These are phyloP conservation scores for Oscheius myriophilus DNA, from an alignment of 2,888 invertebrate genomes.

Conservation along the genomic window DNA sequence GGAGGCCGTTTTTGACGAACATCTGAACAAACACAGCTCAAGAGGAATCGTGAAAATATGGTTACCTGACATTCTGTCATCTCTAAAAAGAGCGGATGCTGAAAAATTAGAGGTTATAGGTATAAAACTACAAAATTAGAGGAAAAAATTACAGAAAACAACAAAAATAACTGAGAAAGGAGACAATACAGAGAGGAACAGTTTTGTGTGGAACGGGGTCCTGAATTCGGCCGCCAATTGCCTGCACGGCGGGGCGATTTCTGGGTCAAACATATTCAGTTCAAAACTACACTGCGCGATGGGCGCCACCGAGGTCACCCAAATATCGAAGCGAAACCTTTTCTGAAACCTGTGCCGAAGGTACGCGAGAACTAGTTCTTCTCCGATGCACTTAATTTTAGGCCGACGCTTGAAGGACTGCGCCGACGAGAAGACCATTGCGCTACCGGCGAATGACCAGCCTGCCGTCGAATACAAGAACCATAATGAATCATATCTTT, in stretches of 20 bases:
- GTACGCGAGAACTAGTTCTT: too few species aligned
- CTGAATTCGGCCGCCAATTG: conserved; percentile 31
- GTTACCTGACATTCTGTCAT: conserved; percentile 26
- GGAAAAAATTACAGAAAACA: background rate
- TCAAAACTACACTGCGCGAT: conserved; percentile 33
- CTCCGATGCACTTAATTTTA: too few species aligned
- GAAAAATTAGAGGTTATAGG: background rate
- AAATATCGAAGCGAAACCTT: conserved; percentile 25
- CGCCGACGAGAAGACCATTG: too few species aligned
- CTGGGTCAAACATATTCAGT: conserved; percentile 37
- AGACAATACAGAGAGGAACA: background rate
- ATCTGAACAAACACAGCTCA: conserved; percentile 13
- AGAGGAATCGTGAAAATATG: background rate
- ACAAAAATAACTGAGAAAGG: background rate
- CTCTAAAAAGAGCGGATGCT: background rate
- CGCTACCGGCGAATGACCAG: too few species aligned
- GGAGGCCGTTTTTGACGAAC: conserved; percentile 39
- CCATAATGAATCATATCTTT: too few species aligned
- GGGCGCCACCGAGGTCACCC: conserved; percentile 30
- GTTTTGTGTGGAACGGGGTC: conserved; percentile 26
- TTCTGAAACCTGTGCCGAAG: conserved; percentile 6
- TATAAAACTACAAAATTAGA: background rate
- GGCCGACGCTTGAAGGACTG: too few species aligned
- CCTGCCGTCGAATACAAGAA: too few species aligned
- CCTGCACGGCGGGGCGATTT: conserved; percentile 20